phyloP scores from a whole-genome alignment of 2,113 vertebrate genomes.

The Ranitomeya variabilis region DNA sequence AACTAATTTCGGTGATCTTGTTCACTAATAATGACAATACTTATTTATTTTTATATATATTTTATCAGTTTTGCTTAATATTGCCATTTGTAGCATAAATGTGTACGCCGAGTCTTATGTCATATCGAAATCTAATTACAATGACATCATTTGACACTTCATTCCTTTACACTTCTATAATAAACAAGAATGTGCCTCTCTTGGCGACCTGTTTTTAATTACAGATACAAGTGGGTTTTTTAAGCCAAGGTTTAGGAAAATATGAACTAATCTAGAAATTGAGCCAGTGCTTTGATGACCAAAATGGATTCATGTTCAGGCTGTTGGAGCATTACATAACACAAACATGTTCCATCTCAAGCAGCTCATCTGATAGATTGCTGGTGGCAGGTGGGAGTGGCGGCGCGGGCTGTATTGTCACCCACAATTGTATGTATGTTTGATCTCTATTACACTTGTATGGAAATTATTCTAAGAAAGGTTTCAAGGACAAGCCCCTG shows the following conservation, averaged over 20 bases:
- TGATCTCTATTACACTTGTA: conserved; percentile 32
- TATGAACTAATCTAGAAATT: conserved; percentile 51
- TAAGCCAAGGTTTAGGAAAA: conserved; percentile 39
- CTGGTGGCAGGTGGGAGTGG: conserved; percentile 35
- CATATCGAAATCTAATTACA: background rate
- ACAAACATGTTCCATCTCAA: conserved; percentile 46
- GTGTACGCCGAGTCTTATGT: background rate
- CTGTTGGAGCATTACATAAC: conserved; percentile 39
- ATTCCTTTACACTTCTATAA: background rate
- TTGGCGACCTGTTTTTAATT: conserved; percentile 38
- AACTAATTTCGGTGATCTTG: background rate
- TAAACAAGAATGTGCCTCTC: conserved; percentile 11
- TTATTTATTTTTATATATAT: background rate
- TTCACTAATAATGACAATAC: background rate
- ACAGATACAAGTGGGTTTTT: conserved; percentile 8
- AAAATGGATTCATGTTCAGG: conserved; percentile 34
- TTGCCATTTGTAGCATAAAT: background rate
- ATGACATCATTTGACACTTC: conserved; percentile 29
- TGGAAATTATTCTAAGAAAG: conserved; percentile 35
- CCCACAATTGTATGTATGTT: conserved; percentile 15
- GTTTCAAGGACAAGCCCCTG: conserved; percentile 27
- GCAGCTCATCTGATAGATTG: conserved; percentile 27
- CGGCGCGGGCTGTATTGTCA: conserved; percentile 17
- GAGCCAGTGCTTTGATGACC: conserved; percentile 47
- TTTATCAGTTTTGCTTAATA: background rate